Conservation (phyloP, 1,140 invertebrate species). For the Pseudobourletiella spinata region DNA sequence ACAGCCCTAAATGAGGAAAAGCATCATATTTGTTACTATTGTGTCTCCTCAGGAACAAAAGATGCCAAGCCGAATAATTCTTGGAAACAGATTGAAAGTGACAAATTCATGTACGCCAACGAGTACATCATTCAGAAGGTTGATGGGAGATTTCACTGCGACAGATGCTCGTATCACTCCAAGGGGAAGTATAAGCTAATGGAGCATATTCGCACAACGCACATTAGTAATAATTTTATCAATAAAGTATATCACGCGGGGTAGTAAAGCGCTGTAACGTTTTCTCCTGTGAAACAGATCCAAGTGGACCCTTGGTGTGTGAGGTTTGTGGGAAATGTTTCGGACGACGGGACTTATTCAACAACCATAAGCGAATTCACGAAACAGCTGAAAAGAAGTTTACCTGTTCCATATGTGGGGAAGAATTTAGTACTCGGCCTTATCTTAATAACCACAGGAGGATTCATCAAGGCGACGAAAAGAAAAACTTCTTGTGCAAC, state of each 20-base stretch:
- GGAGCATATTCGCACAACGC: neutral
- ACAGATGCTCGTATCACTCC: neutral
- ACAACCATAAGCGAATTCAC: neutral
- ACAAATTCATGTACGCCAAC: neutral
- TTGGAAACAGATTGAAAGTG: neutral
- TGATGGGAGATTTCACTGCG: neutral
- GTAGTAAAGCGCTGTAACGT: neutral
- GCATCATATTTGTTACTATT: neutral
- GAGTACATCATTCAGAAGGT: neutral
- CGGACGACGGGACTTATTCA: neutral
- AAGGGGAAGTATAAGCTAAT: neutral
- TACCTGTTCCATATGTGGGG: conserved; percentile 9
- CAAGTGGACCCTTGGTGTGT: neutral
- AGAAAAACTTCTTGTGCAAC: neutral
- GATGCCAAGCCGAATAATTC: neutral
- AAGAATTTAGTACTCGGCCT: neutral
- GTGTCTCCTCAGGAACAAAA: neutral
- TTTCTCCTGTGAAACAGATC: neutral
- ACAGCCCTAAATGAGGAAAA: neutral
- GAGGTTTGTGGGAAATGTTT: neutral
- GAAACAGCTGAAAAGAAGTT: neutral
- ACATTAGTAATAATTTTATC: neutral
- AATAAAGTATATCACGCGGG: neutral
- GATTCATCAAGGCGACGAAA: neutral
- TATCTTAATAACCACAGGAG: neutral